phyloP scores from a whole-genome alignment of 1,140 invertebrate species.

The Teleopsis dalmanni region DNA sequence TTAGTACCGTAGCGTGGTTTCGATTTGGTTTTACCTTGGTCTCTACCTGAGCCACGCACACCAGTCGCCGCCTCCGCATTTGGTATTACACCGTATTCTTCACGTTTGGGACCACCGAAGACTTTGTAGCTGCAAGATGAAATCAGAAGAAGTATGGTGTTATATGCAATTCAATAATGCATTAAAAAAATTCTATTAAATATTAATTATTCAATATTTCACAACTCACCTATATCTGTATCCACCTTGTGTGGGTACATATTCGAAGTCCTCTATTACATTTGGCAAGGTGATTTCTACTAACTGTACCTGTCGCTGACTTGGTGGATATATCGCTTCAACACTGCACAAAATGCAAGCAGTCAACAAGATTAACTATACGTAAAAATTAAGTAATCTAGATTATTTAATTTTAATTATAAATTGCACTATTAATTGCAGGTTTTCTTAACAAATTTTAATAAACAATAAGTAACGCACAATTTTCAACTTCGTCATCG shows the following conservation, averaged over 20 bases:
- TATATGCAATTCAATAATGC: neutral
- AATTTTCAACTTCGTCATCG: no score
- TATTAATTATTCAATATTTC: no score
- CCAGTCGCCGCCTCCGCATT: constrained; percentile 16
- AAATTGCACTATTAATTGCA: no score
- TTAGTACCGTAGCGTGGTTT: constrained; percentile 19
- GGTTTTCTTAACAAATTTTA: no score
- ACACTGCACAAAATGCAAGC: no score
- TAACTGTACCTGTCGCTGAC: constrained; percentile 16
- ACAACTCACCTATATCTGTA: constrained; percentile 33
- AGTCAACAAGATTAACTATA: no score
- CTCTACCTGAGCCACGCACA: constrained; percentile 28
- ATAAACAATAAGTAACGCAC: no score
- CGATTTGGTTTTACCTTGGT: constrained; percentile 10
- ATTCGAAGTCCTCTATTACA: constrained; percentile 32
- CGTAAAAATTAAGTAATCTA: no score
- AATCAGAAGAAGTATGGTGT: no score
- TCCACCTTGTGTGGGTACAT: constrained; percentile 30
- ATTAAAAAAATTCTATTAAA: neutral
- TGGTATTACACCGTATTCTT: constrained; percentile 27
- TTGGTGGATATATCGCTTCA: constrained; percentile 22
- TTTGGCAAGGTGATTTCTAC: constrained; percentile 31
- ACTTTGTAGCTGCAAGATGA: constrained; percentile 23
- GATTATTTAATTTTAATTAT: no score
- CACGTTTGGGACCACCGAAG: constrained; percentile 28